Conservation (phyloP, 2,113 vertebrate species). For the Peromyscus maniculatus region DNA sequence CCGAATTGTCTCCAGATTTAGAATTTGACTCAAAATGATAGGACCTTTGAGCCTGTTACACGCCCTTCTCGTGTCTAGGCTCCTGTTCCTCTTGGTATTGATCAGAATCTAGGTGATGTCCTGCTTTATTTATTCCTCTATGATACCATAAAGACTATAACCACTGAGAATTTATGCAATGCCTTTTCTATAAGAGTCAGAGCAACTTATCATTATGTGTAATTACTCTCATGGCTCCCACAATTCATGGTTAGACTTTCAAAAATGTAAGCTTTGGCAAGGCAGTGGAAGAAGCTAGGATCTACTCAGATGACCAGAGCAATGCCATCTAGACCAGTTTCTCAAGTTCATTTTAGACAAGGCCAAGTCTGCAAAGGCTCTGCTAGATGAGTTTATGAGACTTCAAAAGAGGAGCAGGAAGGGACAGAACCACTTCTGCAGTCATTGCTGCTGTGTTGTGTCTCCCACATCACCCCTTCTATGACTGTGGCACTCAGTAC, state of each 20-base stretch:
- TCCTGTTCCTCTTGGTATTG: background rate
- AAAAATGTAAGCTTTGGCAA: background rate
- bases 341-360: background rate
- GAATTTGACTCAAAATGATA: background rate
- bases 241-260: background rate
- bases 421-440: background rate
- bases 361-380: background rate
- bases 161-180: background rate
- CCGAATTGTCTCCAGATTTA: background rate
- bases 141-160: background rate
- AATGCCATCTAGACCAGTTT: background rate
- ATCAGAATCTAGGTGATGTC: background rate
- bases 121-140: background rate
- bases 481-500: background rate
- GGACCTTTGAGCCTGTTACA: background rate
- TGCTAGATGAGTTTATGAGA: background rate
- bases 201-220: background rate
- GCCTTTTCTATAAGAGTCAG: background rate
- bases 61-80: background rate
- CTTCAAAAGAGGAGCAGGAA: background rate
- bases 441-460: background rate
- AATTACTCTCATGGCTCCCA: background rate
- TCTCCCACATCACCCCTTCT: background rate
- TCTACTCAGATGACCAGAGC: background rate
- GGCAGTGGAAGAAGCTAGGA: background rate